Conservation (phyloP, 2,113 vertebrate species). For the Colaptes auratus region DNA sequence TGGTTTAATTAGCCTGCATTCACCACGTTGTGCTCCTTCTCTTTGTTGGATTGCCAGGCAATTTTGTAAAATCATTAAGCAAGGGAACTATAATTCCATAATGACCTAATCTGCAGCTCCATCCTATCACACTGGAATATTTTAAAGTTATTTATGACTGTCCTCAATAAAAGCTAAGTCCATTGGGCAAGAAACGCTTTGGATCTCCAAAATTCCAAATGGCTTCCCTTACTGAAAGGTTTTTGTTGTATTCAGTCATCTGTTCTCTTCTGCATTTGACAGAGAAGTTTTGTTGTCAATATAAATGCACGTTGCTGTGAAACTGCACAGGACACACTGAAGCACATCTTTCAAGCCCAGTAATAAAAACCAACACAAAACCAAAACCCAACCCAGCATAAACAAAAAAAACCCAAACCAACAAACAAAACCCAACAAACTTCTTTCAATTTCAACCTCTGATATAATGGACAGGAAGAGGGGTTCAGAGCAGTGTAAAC, state of each 20-base stretch:
- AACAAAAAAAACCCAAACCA: too few relatives aligned
- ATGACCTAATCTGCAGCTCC: conserved; percentile 78
- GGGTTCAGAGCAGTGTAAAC: neutral
- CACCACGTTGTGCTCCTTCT: conserved; percentile 72
- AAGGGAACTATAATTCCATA: conserved; percentile 81
- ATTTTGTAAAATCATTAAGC: conserved; percentile 84
- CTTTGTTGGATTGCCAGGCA: conserved; percentile 84
- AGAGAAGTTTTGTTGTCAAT: conserved; percentile 16
- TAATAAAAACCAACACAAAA: neutral
- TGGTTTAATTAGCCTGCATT: conserved; percentile 84
- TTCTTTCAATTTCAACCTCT: neutral
- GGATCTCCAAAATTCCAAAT: conserved; percentile 53
- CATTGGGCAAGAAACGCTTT: conserved; percentile 58
- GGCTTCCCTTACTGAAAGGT: conserved; percentile 11
- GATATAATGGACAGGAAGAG: neutral
- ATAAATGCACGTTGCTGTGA: neutral
- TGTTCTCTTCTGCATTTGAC: neutral
- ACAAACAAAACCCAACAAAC: neutral
- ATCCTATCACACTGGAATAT: conserved; percentile 78
- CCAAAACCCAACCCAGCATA: too few relatives aligned
- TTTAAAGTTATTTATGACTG: conserved; percentile 83
- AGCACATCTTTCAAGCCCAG: neutral
- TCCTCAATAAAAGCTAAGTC: conserved; percentile 73
- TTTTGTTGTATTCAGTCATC: conserved; percentile 29
- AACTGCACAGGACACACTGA: neutral